Conservation (phyloP, 1,140 invertebrate species). For the Micrasema longulum region DNA sequence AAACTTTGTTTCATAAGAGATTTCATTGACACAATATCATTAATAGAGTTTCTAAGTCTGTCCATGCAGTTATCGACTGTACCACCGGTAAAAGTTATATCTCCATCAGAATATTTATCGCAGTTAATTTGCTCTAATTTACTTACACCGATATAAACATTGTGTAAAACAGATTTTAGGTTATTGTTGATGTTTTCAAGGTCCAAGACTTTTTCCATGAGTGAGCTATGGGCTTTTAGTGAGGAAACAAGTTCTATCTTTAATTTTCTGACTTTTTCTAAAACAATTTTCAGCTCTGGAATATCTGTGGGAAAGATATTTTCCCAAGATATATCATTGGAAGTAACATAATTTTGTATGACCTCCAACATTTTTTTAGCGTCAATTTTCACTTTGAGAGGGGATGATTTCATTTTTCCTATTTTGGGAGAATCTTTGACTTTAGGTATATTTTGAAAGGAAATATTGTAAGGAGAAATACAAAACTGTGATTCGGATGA, state of each 20-base stretch:
- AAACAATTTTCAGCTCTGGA: slow-evolving; percentile 16
- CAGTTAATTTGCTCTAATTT: slow-evolving; percentile 16
- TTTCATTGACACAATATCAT: background rate
- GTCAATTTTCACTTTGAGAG: slow-evolving; percentile 10
- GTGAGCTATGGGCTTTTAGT: background rate
- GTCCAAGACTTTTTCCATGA: slow-evolving; percentile 35
- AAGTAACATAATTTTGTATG: slow-evolving; percentile 3
- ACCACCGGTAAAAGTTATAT: slow-evolving; percentile 13
- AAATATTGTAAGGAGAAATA: slow-evolving; percentile 5
- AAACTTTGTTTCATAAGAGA: slow-evolving; percentile 15
- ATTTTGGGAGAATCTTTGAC: background rate
- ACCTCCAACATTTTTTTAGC: slow-evolving; percentile 9
- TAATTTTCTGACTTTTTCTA: slow-evolving; percentile 17
- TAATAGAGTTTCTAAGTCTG: background rate
- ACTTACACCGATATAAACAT: background rate
- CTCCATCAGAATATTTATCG: slow-evolving; percentile 1
- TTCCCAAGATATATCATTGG: background rate
- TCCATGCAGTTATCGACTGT: slow-evolving; percentile 9
- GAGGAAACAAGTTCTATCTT: background rate
- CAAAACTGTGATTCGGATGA: background rate
- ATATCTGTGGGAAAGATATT: background rate
- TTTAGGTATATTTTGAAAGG: background rate
- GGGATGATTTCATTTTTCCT: background rate
- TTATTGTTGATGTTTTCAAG: slow-evolving; percentile 42
- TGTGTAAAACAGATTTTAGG: slow-evolving; percentile 14